Conservation (phyloP, 2,888 invertebrate species). For the Eledona agricola region DNA sequence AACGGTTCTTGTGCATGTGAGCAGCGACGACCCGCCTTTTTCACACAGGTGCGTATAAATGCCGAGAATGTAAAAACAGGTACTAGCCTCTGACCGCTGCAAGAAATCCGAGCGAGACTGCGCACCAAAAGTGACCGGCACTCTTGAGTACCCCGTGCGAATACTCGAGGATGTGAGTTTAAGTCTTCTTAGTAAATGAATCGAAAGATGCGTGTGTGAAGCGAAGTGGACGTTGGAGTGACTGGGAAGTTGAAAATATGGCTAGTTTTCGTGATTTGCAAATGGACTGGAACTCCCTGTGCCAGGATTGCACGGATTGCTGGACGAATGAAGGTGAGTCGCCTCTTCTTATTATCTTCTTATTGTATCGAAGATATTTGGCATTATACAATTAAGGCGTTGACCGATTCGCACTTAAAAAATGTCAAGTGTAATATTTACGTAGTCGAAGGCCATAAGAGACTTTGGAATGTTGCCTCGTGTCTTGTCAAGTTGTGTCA, state of each 20-base stretch:
- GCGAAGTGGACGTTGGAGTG: too few relatives aligned
- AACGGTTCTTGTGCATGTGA: too few relatives aligned
- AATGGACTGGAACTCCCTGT: constrained; percentile 72
- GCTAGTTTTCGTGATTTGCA: constrained; percentile 72
- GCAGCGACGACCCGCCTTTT: constrained; percentile 29
- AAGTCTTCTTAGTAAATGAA: too few relatives aligned
- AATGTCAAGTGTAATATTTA: too few relatives aligned
- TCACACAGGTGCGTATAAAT: constrained; percentile 16
- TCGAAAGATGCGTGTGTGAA: constrained; percentile 1
- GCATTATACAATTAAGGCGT: too few relatives aligned
- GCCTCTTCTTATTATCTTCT: too few relatives aligned
- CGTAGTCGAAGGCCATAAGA: too few relatives aligned
- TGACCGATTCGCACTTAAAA: too few relatives aligned
- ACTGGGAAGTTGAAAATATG: too few relatives aligned
- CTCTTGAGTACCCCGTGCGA: constrained; percentile 17
- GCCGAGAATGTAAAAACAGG: constrained; percentile 52
- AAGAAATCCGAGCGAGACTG: constrained; percentile 37
- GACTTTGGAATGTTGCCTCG: too few relatives aligned
- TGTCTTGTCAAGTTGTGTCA: too few relatives aligned
- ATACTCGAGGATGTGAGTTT: constrained; percentile 24
- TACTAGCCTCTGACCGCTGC: constrained; percentile 47
- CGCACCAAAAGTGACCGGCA: constrained; percentile 37
- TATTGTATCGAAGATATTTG: too few relatives aligned
- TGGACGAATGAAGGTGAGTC: constrained; percentile 71
- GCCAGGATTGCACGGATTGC: constrained; percentile 70